Conservation (phyloP, 2,797 vertebrate species). For the Eulemur rubriventer region DNA sequence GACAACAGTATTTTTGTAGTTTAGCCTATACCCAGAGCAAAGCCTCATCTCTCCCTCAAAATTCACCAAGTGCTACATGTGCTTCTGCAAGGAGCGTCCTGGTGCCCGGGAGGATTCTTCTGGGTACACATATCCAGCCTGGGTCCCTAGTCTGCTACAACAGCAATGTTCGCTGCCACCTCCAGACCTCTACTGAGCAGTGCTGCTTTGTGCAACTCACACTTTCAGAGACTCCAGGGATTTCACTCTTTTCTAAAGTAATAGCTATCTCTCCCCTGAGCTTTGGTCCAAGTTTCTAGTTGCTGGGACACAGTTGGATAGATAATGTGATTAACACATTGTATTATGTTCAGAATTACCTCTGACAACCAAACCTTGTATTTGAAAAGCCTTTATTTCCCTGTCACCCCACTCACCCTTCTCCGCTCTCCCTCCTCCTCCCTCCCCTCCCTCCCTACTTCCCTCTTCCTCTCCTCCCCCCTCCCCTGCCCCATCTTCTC, state of each 20-base stretch:
- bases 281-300: conserved; percentile 12
- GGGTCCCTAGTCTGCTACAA: not conserved
- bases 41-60: not conserved
- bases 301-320: not conserved
- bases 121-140: not conserved
- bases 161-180: not conserved
- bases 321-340: conserved; percentile 20
- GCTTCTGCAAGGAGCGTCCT: not conserved
- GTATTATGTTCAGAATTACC: conserved; percentile 1
- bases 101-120: not conserved
- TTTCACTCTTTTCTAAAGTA: conserved; percentile 35
- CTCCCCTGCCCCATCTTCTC: no score
- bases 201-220: not conserved
- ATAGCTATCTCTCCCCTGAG: not conserved
- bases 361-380: not conserved
- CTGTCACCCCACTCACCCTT: not conserved
- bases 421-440: no score
- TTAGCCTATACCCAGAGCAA: not conserved
- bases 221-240: not conserved
- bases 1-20: conserved; percentile 4
- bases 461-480: not conserved
- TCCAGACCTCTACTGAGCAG: not conserved
- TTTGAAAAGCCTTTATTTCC: not conserved
- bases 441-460: not conserved
- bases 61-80: not conserved